Evolutionary conservation across 2,113 vertebrate genomes (phyloP).

Genomic region (Dromaius novaehollandiae): DNA sequence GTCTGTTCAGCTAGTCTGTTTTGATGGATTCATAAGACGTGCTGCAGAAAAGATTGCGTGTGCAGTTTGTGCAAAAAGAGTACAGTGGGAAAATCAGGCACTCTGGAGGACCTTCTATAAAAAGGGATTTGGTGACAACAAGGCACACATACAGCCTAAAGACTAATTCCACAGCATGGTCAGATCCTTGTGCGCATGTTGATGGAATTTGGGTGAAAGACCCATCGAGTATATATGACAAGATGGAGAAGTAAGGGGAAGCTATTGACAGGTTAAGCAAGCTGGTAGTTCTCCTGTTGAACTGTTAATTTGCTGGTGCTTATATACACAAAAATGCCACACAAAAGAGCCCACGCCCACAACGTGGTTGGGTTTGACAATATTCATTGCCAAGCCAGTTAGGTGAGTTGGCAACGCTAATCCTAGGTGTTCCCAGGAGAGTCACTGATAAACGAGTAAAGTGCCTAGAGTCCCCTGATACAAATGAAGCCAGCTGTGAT

Average conservation of each 20-base stretch:
- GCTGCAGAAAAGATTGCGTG: background rate
- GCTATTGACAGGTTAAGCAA: background rate
- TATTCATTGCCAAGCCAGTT: background rate
- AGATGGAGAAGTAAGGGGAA: background rate
- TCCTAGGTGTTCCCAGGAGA: background rate
- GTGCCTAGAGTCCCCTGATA: background rate
- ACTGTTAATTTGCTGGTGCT: background rate
- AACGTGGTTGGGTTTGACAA: background rate
- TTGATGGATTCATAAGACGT: background rate
- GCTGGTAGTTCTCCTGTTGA: background rate
- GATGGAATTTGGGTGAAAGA: background rate
- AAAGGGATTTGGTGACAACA: background rate
- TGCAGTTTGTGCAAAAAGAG: background rate
- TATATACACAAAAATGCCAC: background rate
- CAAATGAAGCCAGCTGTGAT: rapidly evolving
- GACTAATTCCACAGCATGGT: background rate
- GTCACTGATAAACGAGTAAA: background rate
- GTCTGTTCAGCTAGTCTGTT: background rate
- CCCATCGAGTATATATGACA: background rate
- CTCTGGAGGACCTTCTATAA: background rate
- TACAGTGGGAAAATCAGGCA: background rate
- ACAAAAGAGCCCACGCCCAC: background rate
- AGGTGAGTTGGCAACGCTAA: background rate
- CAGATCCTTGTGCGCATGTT: background rate
- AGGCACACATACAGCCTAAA: background rate